These are phyloP conservation scores for Cotesia typhae DNA, from an alignment of 1,140 invertebrate genomes.

Conservation along the genomic window DNA sequence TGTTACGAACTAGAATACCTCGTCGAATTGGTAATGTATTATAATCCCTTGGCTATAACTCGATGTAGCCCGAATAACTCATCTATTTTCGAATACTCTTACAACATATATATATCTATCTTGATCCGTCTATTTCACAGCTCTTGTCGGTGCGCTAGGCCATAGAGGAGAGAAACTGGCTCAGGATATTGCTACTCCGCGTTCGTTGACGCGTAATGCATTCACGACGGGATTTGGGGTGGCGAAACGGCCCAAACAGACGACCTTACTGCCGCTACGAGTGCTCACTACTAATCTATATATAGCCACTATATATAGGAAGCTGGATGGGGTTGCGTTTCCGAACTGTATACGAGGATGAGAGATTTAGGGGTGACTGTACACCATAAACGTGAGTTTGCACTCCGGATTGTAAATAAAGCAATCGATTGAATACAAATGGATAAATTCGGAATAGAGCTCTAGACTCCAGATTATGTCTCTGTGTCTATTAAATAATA, in stretches of 20 bases:
- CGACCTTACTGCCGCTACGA: not conserved
- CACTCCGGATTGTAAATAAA: conserved; percentile 42
- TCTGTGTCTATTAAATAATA: too few species aligned
- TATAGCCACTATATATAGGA: too few species aligned
- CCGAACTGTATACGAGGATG: conserved; percentile 25
- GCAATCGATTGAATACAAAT: conserved; percentile 33
- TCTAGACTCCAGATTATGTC: not conserved
- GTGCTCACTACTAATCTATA: too few species aligned
- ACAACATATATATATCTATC: conserved; percentile 1
- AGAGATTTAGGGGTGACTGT: conserved; percentile 31
- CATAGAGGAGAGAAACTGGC: conserved; percentile 34
- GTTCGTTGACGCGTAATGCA: conserved; percentile 66
- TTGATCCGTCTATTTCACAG: not conserved
- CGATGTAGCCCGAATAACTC: not conserved
- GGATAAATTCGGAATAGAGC: conserved; percentile 13
- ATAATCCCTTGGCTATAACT: conserved; percentile 56
- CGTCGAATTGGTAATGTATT: conserved; percentile 67
- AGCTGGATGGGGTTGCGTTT: conserved; percentile 19
- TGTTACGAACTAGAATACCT: conserved; percentile 40
- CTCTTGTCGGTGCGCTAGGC: not conserved
- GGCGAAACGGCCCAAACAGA: conserved; percentile 19
- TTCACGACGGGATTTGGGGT: conserved; percentile 58
- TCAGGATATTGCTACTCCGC: conserved; percentile 67
- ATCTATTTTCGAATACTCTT: not conserved
- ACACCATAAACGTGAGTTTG: conserved; percentile 41